A percentile compares a stretch with the other conserved stretches of the same genome.
These are phyloP conservation scores for Hesperophylax magnus DNA, from an alignment of 1,140 invertebrate genomes.

Conservation along the genomic window DNA sequence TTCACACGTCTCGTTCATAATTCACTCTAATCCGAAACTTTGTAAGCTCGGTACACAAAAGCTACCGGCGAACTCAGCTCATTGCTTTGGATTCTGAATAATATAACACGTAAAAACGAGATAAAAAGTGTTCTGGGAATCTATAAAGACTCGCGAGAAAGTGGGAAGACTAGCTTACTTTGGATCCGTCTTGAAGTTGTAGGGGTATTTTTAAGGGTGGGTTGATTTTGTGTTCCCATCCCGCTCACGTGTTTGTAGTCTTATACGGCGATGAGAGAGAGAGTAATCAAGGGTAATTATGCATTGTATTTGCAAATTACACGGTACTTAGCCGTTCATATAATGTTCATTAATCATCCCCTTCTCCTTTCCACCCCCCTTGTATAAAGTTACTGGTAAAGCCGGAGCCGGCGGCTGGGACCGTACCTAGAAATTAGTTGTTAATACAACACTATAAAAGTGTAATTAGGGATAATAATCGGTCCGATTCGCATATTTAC, in stretches of 20 bases:
- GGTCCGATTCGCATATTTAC: neutral
- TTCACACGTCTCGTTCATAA: conserved; percentile 54
- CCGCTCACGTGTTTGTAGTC: conserved; percentile 5
- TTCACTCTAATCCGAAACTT: conserved; percentile 55
- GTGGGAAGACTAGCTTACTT: conserved; percentile 25
- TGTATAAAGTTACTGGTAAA: conserved; percentile 12
- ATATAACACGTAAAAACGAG: conserved; percentile 23
- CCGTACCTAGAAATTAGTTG: conserved; percentile 9
- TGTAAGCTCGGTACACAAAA: conserved; percentile 51
- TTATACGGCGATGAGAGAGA: conserved; percentile 41
- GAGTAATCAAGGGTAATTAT: conserved; percentile 67
- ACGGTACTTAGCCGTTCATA: conserved; percentile 73
- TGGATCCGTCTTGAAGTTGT: conserved; percentile 24
- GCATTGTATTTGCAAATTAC: conserved; percentile 73
- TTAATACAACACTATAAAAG: conserved; percentile 31
- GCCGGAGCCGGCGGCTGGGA: neutral
- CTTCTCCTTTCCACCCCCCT: conserved; percentile 9
- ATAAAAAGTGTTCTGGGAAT: neutral
- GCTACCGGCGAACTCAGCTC: conserved; percentile 44
- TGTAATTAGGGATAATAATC: conserved; percentile 26
- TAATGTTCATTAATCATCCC: conserved; percentile 71
- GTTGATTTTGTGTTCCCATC: conserved; percentile 25
- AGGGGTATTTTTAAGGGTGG: conserved; percentile 1
- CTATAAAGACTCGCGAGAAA: conserved; percentile 4
- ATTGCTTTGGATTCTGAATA: conserved; percentile 52